Conservation (phyloP, 2,797 vertebrate species). For the Notoglanidium macrostoma region DNA sequence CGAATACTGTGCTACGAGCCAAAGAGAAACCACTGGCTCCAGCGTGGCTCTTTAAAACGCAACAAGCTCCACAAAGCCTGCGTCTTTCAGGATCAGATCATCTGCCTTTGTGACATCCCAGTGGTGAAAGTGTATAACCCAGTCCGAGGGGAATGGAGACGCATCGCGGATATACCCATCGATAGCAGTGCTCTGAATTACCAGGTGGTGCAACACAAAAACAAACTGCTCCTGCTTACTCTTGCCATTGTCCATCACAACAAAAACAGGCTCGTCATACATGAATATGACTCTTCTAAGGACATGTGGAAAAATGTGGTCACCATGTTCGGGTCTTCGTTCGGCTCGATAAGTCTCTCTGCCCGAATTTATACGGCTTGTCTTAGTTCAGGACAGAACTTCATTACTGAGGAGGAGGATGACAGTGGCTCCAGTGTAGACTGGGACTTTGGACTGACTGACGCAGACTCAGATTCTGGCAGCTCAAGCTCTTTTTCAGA, state of each 20-base stretch:
- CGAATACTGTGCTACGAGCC: slow-evolving; percentile 87
- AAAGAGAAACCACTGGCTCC: slow-evolving; percentile 83
- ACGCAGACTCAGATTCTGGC: slow-evolving; percentile 83
- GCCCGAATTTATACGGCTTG: slow-evolving; percentile 83
- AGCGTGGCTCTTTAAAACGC: slow-evolving; percentile 82
- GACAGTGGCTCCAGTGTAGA: slow-evolving; percentile 88
- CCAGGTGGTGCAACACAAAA: slow-evolving; percentile 82
- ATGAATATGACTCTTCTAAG: slow-evolving; percentile 80
- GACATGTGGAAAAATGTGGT: slow-evolving; percentile 83
- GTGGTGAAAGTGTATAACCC: slow-evolving; percentile 87
- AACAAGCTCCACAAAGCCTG: slow-evolving; percentile 88
- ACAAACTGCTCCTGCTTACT: slow-evolving; percentile 83
- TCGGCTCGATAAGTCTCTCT: slow-evolving; percentile 83
- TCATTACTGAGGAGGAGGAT: slow-evolving; percentile 85
- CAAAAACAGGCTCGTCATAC: slow-evolving; percentile 84
- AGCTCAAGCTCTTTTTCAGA: slow-evolving; percentile 89
- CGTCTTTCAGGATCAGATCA: slow-evolving; percentile 85
- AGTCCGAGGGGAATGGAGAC: slow-evolving; percentile 81
- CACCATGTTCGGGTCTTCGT: slow-evolving; percentile 83
- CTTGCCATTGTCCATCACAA: slow-evolving; percentile 84
- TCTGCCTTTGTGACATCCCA: slow-evolving; percentile 86
- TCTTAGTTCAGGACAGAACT: slow-evolving; percentile 82
- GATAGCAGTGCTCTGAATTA: slow-evolving; percentile 84
- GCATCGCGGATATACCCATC: slow-evolving; percentile 82
- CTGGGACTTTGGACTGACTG: slow-evolving; percentile 86